Percentiles rank a stretch among this genome's conserved stretches.
Evolutionary conservation across 2,113 vertebrate genomes (phyloP).

Genomic region (Stercorarius parasiticus): DNA sequence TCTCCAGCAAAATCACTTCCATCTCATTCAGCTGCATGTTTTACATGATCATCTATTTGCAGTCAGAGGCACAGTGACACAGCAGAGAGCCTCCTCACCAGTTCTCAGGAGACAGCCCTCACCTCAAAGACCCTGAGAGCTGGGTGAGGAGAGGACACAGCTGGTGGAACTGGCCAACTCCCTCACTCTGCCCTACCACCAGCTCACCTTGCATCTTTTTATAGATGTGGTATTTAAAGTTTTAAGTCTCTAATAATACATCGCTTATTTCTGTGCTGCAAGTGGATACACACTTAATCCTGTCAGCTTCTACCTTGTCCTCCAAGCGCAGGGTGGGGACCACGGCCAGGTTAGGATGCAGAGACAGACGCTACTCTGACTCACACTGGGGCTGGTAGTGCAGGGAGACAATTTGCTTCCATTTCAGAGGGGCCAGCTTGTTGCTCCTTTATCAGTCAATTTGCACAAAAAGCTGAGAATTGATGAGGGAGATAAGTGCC

Average conservation of each 20-base stretch:
- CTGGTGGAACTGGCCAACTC: background rate
- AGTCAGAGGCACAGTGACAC: background rate
- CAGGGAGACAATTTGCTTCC: background rate
- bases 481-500: background rate
- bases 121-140: background rate
- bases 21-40: background rate
- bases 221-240: background rate
- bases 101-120: background rate
- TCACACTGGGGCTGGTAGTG: background rate
- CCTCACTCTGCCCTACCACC: background rate
- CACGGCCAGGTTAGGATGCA: background rate
- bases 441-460: background rate
- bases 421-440: background rate
- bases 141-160: background rate
- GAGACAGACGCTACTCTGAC: background rate
- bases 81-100: background rate
- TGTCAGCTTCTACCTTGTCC: background rate
- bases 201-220: background rate
- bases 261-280: background rate
- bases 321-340: background rate
- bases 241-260: background rate
- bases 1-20: background rate
- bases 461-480: background rate
- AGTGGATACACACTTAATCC: background rate
- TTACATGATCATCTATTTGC: fast-evolving